Base-by-base conservation (phyloP, 2,888 invertebrate genomes). In the Steinernema carpocapsae region DNA sequence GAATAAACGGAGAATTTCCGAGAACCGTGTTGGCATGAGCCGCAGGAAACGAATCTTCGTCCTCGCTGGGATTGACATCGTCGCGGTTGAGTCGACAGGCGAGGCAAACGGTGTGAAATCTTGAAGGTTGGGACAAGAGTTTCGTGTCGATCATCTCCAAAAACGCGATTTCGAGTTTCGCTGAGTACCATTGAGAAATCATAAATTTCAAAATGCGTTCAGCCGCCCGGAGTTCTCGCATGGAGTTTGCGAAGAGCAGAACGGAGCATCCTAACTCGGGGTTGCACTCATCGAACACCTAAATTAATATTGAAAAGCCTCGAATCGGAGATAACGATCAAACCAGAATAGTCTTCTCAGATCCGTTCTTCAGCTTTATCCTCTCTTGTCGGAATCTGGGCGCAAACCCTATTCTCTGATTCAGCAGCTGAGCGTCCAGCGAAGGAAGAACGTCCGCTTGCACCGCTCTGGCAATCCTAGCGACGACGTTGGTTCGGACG, bases 101-200 rank as follows among this genome's bases (percentile, higher is more conserved):
- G 17, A 46, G 56, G 46, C 78, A 77, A 56, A 72, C 56, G 24
- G 70, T 32, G 22, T 73, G 59, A 26, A 73, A 79, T 3, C 45
- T 75, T 29, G 22, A 42, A 4, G 74, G 42, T 17, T 48, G 59
- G 10, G 77, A 24, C 0, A 37, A n/a, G 1, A 76, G 76, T 37
- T 77, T 71, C 12, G 76, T 51, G 24, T 80, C 79, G 78, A 85
- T 86, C 52, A 84, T 71, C 0, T 80, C 78, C 51, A 94, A 89
- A 88, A 94, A 96, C 0, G 95, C 93, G 84, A 93, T 92, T 88
- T 99, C 97, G 59, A 97, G 89, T 71, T 93, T 91, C 92, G 94
- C 94, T 84, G 96, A 96, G 88, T 97, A 97, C 22, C 72, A 70
- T n/a, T 56, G 22, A n/a, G 76, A 46, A 17, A 78, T 72, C 52